Conservation (phyloP, 35 echinoderm and acorn worm genomes). For the Antedon bifida region DNA sequence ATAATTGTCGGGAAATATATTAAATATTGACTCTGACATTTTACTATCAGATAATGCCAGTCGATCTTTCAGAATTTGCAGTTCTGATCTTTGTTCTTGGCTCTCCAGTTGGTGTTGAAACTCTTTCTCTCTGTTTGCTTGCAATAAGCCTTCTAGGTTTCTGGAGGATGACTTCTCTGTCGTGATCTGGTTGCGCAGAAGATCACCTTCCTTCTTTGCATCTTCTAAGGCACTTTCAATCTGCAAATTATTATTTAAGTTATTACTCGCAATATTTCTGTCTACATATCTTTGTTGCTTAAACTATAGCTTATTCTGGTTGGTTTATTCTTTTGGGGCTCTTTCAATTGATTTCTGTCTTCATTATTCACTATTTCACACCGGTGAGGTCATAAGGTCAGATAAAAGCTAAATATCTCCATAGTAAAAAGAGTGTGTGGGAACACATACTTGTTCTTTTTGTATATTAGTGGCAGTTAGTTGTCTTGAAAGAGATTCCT, state of each 20-base stretch:
- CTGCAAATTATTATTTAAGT: neutral
- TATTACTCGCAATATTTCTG: too few relatives aligned
- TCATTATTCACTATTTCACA: too few relatives aligned
- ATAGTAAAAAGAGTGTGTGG: too few relatives aligned
- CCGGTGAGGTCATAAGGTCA: too few relatives aligned
- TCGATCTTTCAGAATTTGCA: slow-evolving; percentile 80
- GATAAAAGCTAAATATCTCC: too few relatives aligned
- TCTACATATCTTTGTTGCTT: too few relatives aligned
- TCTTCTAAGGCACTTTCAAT: slow-evolving; percentile 55
- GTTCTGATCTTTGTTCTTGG: slow-evolving; percentile 90
- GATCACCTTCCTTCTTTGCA: slow-evolving; percentile 51
- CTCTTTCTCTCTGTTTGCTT: slow-evolving; percentile 83
- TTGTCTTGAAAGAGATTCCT: slow-evolving; percentile 77
- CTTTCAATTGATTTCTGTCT: too few relatives aligned
- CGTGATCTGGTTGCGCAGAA: slow-evolving; percentile 52
- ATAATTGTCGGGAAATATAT: too few relatives aligned
- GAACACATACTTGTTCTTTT: slow-evolving; percentile 71
- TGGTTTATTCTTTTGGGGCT: too few relatives aligned
- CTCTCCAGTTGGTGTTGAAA: slow-evolving; percentile 84
- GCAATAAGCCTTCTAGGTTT: slow-evolving; percentile 64
- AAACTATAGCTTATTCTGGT: too few relatives aligned
- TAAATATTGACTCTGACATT: slow-evolving; percentile 38
- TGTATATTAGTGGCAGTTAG: slow-evolving; percentile 74
- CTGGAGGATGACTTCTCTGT: slow-evolving; percentile 65
- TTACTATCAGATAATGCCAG: slow-evolving; percentile 85